Base-by-base conservation (phyloP, 2,113 vertebrate species). In the Pholis gunnellus region DNA sequence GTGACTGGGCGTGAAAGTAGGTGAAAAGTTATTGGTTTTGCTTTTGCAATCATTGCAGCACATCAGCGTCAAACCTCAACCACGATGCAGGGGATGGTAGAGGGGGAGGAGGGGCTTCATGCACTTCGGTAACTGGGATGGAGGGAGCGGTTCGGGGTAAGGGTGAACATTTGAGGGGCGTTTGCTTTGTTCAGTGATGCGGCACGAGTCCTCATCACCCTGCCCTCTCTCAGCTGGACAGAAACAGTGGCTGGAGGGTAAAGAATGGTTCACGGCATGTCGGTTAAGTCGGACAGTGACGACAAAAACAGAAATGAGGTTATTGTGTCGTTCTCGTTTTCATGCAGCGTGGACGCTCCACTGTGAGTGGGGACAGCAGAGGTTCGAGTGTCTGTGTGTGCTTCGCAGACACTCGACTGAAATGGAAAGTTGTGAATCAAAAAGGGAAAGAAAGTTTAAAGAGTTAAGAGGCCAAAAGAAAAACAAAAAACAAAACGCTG, bases 1-100 rank as follows among this genome's bases (percentile, higher is more conserved):
- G 71, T 68, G 78, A 89, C 42, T 34, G 54, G 84, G 48, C 13
- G 50, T 42, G 54, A 72, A 67, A 74, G 60, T 25, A 61, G 50
- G 42, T 65, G 83, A 68, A 68, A 52, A 79, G 87, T 82, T 89
- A 86, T 82, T 78, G 83, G 76, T 91, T 91, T 93, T 91, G 88
- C 88, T 92, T 95, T 94, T 93, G 91, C 93, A 92, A 93, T 94
- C 92, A 87, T 88, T 92, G 92, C 92, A 91, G 92, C 91, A 84
- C 87, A 92, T 93, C 92, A 91, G 87, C 74, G 38, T 88, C 83
- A 91, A 84, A 90, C 82, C 79, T 70, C 87, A 8, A 91, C 85
- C 89, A 90, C 72, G 34, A 92, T 92, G 91, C 89, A 84, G 80
- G 66, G 65, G 78, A 82, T 60, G 77, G 68, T 65, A 44, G 36